These are phyloP conservation scores for Eristalis intricaria DNA, from an alignment of 2,888 invertebrate genomes.

Conservation along the genomic window DNA sequence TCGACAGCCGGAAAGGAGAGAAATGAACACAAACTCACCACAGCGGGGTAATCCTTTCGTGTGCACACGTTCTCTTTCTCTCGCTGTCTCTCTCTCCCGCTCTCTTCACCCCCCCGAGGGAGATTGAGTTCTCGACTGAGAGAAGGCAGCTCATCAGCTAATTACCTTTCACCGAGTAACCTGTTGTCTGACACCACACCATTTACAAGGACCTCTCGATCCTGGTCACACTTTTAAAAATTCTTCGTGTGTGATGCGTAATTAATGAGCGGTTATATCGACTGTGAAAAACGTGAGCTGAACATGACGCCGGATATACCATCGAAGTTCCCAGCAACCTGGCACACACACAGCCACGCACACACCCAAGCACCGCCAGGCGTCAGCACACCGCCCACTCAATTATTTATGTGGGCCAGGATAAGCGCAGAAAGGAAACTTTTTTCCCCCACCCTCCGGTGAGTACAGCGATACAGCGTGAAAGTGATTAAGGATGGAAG, in stretches of 20 bases:
- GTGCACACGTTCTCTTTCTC: not conserved
- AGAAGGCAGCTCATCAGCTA: not conserved
- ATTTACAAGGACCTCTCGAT: not conserved
- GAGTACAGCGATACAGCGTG: conserved; percentile 38
- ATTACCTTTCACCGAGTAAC: conserved; percentile 4
- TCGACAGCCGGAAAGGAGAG: not conserved
- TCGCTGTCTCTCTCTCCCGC: not conserved
- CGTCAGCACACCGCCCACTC: conserved; percentile 24
- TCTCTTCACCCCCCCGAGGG: not conserved
- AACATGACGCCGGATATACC: not conserved
- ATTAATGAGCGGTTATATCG: conserved; percentile 41
- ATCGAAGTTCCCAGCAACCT: not conserved
- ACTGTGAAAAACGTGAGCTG: conserved; percentile 46
- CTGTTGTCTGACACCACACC: conserved; percentile 29
- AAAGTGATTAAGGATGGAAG: conserved; percentile 58
- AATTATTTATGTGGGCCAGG: conserved; percentile 55
- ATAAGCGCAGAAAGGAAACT: conserved; percentile 41
- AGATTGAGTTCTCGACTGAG: not conserved
- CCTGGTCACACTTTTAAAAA: conserved; percentile 29
- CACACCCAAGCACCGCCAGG: not conserved
- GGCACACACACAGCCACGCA: not conserved
- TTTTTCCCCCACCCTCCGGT: conserved; percentile 15
- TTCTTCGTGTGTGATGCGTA: conserved; percentile 10
- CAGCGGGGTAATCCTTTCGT: not conserved
- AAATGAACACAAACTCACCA: conserved; percentile 13